Evolutionary conservation across 2,888 invertebrate genomes (phyloP).

Genomic region (Xestobium rufovillosum): DNA sequence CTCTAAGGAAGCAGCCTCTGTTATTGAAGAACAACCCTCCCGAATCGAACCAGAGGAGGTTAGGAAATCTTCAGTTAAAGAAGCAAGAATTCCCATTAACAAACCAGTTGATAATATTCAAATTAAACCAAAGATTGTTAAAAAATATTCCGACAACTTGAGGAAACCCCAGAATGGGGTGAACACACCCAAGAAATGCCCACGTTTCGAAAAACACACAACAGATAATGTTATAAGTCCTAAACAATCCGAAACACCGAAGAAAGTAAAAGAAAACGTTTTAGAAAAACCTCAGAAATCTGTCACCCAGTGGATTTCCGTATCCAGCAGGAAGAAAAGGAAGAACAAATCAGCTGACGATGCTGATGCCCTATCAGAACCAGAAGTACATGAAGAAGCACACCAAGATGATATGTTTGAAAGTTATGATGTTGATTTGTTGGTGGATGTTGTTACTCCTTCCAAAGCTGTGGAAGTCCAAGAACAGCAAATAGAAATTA

Average conservation of each 20-base stretch:
- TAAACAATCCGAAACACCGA: conserved; percentile 20
- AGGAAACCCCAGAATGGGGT: conserved; percentile 11
- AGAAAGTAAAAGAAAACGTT: conserved; percentile 10
- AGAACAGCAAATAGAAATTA: conserved; percentile 15
- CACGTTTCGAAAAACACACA: conserved; percentile 8
- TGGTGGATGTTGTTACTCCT: conserved; percentile 31
- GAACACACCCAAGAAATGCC: conserved; percentile 12
- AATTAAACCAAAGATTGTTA: conserved; percentile 13
- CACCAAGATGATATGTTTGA: conserved; percentile 28
- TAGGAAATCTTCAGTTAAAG: neutral
- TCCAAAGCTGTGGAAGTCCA: conserved; percentile 17
- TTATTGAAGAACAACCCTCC: too few species aligned
- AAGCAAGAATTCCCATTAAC: neutral
- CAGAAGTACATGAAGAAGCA: conserved; percentile 2
- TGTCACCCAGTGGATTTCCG: conserved; percentile 39
- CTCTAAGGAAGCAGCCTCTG: too few species aligned
- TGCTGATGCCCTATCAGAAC: conserved; percentile 14
- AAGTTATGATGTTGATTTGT: conserved; percentile 31
- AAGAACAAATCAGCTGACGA: conserved; percentile 34
- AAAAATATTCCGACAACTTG: conserved; percentile 21
- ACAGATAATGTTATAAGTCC: conserved; percentile 7
- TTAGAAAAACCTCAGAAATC: conserved; percentile 6
- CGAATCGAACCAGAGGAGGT: neutral
- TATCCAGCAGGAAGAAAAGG: conserved; percentile 39
- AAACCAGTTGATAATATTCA: conserved; percentile 7